A percentile compares a stretch with the other conserved stretches of the same genome.
phyloP scores from a whole-genome alignment of 2,113 vertebrate genomes.

The Nestor notabilis region DNA sequence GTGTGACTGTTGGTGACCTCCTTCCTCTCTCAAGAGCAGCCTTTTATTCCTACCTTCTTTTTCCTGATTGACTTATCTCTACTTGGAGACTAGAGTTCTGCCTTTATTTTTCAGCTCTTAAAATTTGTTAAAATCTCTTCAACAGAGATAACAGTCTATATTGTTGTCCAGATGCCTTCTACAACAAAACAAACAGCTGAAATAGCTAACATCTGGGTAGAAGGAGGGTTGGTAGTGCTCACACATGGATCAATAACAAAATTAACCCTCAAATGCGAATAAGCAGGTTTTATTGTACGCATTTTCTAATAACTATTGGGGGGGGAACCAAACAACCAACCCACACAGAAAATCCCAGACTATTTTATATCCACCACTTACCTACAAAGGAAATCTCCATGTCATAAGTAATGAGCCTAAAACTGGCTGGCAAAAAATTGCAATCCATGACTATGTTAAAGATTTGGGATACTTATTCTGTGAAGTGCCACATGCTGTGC shows the following conservation, averaged over 20 bases:
- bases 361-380: not conserved
- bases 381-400: not conserved
- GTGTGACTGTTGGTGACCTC: not conserved
- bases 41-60: not conserved
- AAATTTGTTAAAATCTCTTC: not conserved
- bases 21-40: not conserved
- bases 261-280: not conserved
- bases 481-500: not conserved
- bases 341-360: not conserved
- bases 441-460: not conserved
- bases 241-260: not conserved
- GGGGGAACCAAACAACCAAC: rapidly evolving
- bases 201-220: not conserved
- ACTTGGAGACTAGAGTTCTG: not conserved
- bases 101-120: not conserved
- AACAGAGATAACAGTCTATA: not conserved
- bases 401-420: not conserved
- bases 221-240: not conserved
- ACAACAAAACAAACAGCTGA: not conserved
- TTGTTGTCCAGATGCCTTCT: not conserved
- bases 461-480: not conserved
- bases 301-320: not conserved
- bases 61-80: not conserved
- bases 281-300: not conserved
- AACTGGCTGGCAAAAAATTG: not conserved